Percentiles rank a stretch among this genome's conserved stretches.
These are phyloP conservation scores for Holothuria glaberrima DNA, from an alignment of 35 echinoderm and acorn worm genomes.

Conservation along the genomic window DNA sequence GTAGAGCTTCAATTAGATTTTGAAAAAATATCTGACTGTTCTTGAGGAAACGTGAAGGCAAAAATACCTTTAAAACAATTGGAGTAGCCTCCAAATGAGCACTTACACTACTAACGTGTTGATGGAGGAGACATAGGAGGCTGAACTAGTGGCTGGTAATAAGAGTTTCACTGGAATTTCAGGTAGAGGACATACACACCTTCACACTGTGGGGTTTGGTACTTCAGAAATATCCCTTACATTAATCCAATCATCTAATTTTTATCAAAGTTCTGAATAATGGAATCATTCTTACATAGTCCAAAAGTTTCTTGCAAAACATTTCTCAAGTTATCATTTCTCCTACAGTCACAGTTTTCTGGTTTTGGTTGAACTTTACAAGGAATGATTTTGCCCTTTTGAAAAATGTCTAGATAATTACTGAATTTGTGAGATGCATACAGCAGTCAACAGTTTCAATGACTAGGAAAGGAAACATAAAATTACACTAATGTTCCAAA, in stretches of 20 bases:
- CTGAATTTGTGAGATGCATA: slow-evolving; percentile 7
- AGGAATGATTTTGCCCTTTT: slow-evolving; percentile 41
- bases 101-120: neutral
- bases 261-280: slow-evolving; percentile 45
- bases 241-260: slow-evolving; percentile 57
- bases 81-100: neutral
- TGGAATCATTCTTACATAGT: neutral
- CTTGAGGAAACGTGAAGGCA: neutral
- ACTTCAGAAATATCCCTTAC: slow-evolving; percentile 15
- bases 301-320: slow-evolving; percentile 15
- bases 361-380: slow-evolving; percentile 46
- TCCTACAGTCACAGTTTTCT: neutral
- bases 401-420: neutral
- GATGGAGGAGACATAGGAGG: neutral
- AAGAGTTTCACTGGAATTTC: neutral
- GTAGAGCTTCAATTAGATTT: slow-evolving; percentile 36
- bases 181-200: neutral
- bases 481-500: slow-evolving; percentile 1
- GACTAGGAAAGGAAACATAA: slow-evolving; percentile 15
- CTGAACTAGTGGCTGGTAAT: neutral
- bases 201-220: slow-evolving; percentile 27
- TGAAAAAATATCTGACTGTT: neutral
- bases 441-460: neutral
- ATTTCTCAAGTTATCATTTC: slow-evolving; percentile 25
- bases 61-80: too few species aligned